phyloP scores from a whole-genome alignment of 92 coral and sea anemone genomes.

The Umimayanthus kanabou region DNA sequence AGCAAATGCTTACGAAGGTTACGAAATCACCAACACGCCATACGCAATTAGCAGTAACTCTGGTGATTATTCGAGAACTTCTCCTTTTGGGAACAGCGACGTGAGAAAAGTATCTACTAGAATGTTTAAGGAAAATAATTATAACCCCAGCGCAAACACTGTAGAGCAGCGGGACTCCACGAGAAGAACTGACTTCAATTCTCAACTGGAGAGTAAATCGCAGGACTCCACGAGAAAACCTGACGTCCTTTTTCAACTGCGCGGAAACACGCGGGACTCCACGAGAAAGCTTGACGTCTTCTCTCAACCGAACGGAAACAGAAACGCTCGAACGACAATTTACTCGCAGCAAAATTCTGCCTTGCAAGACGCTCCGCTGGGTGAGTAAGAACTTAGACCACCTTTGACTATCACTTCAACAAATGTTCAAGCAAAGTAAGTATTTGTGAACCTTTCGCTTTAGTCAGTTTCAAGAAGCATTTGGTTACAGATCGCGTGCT shows the following conservation, averaged over 20 bases:
- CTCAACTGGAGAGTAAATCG: neutral
- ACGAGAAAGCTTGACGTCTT: neutral
- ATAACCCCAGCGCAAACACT: neutral
- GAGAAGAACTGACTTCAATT: neutral
- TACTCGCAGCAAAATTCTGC: neutral
- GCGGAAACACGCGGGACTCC: neutral
- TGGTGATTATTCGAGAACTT: neutral
- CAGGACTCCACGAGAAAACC: neutral
- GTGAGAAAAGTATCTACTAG: neutral
- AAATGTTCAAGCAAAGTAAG: neutral
- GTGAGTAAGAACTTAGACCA: neutral
- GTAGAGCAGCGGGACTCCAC: neutral
- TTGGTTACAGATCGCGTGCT: too few species aligned
- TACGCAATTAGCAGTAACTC: neutral
- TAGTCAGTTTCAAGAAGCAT: too few species aligned
- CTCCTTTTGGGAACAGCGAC: neutral
- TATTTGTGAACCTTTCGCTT: neutral
- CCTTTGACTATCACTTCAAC: neutral
- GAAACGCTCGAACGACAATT: neutral
- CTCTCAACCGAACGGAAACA: neutral
- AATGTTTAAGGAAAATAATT: neutral
- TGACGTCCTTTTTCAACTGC: neutral
- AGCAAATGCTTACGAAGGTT: neutral
- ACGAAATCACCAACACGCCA: neutral
- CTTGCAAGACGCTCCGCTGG: neutral